These are phyloP conservation scores for Pandemis heparana DNA, from an alignment of 2,888 invertebrate species.

Conservation along the genomic window DNA sequence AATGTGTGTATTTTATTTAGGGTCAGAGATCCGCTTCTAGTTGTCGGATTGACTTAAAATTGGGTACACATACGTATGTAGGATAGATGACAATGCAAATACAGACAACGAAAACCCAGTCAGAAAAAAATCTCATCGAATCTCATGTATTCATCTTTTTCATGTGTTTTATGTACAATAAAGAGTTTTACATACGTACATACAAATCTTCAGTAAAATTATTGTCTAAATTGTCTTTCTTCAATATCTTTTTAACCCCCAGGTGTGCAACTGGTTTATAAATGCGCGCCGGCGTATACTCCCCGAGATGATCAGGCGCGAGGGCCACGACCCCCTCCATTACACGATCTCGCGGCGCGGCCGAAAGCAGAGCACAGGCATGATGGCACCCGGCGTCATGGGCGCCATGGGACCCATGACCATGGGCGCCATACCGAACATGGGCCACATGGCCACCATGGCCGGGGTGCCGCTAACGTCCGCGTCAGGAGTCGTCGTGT, in stretches of 20 bases:
- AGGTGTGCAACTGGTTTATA: conserved; percentile 98
- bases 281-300: conserved; percentile 96
- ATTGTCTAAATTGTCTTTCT: too few relatives aligned
- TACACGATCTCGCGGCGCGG: conserved; percentile 96
- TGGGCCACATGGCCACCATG: neutral
- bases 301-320: conserved; percentile 96
- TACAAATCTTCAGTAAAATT: too few relatives aligned
- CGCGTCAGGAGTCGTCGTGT: conserved; percentile 61
- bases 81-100: too few relatives aligned
- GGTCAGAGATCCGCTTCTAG: too few relatives aligned
- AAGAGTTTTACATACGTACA: too few relatives aligned
- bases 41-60: too few relatives aligned
- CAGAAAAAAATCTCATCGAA: too few relatives aligned
- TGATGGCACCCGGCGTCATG: conserved; percentile 44
- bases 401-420: conserved; percentile 41
- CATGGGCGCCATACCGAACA: conserved; percentile 3
- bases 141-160: too few relatives aligned
- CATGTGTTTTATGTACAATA: too few relatives aligned
- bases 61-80: too few relatives aligned
- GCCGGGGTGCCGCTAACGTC: conserved; percentile 57
- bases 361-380: conserved; percentile 87
- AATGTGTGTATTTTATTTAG: too few relatives aligned
- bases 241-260: neutral
- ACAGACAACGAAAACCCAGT: too few relatives aligned
- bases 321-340: conserved; percentile 95